Evolutionary conservation across 2,888 invertebrate species (phyloP), one percentile per base, ranked within the genome.

Genomic region (Podotricha telesiphe): DNA sequence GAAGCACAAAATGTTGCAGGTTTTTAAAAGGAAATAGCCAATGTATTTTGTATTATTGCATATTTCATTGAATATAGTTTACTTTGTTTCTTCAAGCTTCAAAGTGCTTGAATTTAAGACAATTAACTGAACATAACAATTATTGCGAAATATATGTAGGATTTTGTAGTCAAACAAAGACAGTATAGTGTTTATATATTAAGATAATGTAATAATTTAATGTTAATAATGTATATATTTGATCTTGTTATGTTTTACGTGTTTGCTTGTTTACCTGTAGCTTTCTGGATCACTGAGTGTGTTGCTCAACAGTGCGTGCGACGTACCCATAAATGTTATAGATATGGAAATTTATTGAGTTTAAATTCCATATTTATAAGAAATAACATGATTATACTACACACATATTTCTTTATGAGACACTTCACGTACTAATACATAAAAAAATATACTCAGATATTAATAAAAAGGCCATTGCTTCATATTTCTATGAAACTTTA

Each of bases 221-320:
- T 55, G 34, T 22, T 34, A 5, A 19, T 34, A 8, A 40, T 17
- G 11, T 37, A 6, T 48, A 11, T 62, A 48, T 53, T 11, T 42
- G 42, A 34, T 55, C 61, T 59, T 37, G 13, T 64, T 40, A 45
- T 64, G 64, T 66, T 34, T n/a, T 17, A 34, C 10, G 45, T 59
- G 65, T 65, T 56, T 56, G 66, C 69, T 55, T 68, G 70, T 65
- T 67, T 53, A 58, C 62, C 48, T 69, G 61, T 65, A 58, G 40
- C 55, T 70, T 73, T 73, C 70, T 74, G 74, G 74, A 74, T 73
- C 74, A 74, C 59, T 68, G 67, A 63, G 37, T 61, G 17, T 40
- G 40, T 65, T 69, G 74, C 65, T 59, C 69, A 42, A 13, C 59
- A 63, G 63, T 69, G 74, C 74, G 73, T 73, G 67, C 34, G 48